These are phyloP conservation scores for Habrosyne pyritoides DNA, from an alignment of 2,888 invertebrate species.

Conservation along the genomic window DNA sequence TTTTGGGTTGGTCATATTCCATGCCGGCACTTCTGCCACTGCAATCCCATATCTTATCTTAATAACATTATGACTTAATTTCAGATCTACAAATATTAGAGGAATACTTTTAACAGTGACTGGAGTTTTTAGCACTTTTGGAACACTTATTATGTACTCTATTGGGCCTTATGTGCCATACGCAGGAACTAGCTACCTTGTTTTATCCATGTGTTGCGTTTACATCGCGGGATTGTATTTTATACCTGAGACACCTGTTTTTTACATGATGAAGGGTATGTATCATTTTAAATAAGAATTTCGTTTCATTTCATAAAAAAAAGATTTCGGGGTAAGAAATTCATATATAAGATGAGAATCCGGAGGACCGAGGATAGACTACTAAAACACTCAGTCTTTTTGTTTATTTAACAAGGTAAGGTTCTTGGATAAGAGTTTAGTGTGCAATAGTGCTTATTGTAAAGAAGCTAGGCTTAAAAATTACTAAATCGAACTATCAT, in stretches of 20 bases:
- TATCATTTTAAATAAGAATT: background rate
- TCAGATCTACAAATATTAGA: constrained; percentile 52
- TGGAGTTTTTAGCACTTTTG: constrained; percentile 40
- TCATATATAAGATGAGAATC: too few species aligned
- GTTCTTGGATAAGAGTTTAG: too few species aligned
- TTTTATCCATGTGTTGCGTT: constrained; percentile 23
- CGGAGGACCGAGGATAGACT: too few species aligned
- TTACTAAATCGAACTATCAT: too few species aligned
- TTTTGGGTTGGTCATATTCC: too few species aligned
- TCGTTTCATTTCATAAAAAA: background rate
- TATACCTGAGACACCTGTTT: constrained; percentile 54
- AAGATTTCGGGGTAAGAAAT: too few species aligned
- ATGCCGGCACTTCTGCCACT: too few species aligned
- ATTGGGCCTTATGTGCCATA: constrained; percentile 45
- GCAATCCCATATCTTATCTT: too few species aligned
- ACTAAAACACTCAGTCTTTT: too few species aligned
- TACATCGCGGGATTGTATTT: constrained; percentile 29
- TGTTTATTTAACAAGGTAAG: too few species aligned
- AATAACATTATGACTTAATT: background rate
- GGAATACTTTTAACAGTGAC: constrained; percentile 45
- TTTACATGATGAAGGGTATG: constrained; percentile 44
- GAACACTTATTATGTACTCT: constrained; percentile 36
- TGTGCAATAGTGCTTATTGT: too few species aligned
- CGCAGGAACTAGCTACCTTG: constrained; percentile 32
- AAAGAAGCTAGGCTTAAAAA: too few species aligned